Percentiles rank a stretch among this genome's conserved stretches.
These are phyloP conservation scores for Lynx canadensis DNA, from an alignment of 2,113 vertebrate genomes.

Conservation along the genomic window DNA sequence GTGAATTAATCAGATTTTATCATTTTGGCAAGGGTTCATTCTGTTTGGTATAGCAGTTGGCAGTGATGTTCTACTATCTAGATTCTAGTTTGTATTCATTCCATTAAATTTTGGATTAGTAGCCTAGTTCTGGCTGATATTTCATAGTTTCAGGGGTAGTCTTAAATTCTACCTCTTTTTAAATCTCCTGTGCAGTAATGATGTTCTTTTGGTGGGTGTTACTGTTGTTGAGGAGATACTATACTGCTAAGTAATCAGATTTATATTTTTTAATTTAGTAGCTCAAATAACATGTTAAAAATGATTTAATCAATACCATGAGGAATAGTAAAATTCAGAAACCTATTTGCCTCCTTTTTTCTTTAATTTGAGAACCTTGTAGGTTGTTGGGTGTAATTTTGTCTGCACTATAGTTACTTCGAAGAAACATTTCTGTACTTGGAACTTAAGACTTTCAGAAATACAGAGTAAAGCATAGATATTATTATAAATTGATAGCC, in stretches of 20 bases:
- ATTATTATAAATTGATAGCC: background rate
- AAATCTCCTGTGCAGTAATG: background rate
- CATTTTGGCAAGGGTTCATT: background rate
- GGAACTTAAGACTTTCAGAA: background rate
- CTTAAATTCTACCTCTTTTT: background rate
- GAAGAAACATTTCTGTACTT: background rate
- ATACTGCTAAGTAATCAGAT: background rate
- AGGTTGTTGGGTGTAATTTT: background rate
- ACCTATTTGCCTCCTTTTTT: background rate
- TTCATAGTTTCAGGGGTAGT: background rate
- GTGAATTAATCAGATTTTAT: constrained; percentile 28
- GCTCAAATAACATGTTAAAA: background rate
- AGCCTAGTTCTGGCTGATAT: constrained; percentile 27
- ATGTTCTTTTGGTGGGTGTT: constrained; percentile 9
- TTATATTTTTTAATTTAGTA: constrained; percentile 30
- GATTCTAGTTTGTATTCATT: constrained; percentile 37
- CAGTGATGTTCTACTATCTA: background rate
- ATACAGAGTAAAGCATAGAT: background rate
- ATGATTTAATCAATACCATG: background rate
- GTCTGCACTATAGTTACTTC: background rate
- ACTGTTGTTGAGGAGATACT: background rate
- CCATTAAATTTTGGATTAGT: constrained; percentile 10
- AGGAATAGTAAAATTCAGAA: constrained; percentile 18
- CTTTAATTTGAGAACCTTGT: background rate
- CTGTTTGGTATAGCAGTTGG: background rate